Evolutionary conservation across 92 coral and sea anemone genomes (phyloP), one percentile per base, ranked within the genome.

Genomic region (Phenganax stokvisi): DNA sequence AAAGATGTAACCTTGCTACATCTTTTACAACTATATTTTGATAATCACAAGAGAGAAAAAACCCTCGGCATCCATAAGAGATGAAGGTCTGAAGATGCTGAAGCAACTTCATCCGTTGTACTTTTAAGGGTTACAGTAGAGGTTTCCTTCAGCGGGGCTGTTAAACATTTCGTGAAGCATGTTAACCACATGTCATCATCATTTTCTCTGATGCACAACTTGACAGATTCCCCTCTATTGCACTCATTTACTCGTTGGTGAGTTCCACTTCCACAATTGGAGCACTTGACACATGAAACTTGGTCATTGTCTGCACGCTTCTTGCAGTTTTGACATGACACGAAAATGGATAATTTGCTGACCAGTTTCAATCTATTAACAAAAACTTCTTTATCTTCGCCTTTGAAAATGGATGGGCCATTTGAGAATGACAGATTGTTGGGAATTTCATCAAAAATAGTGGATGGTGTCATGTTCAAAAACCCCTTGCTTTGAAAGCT

Each of bases 291-390:
- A 61, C 84, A 66, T 10, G 77, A 76, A 67, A 67, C 51, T 72
- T 80, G n/a, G n/a, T 68, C 68, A 57, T 85, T 86, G 54, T 72
- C 83, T 79, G 81, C 51, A 25, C 89, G 84, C 79, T 81, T 88
- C 56, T 88, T 85, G 74, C 88, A 87, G 53, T 67, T 30, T 64
- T 16, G 86, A 80, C 89, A 86, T 76, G 89, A 88, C 9, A 79
- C 59, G 75, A 77, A 86, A 55, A 86, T 75, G 63, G 56, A 31
- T 52, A 86, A 84, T 72, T 80, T 83, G 79, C 80, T 72, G 68
- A 89, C 80, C 20, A 89, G 52, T 84, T 89, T 86, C 66, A 89
- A 62, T 51, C 79, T 82, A 56, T 74, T 81, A 69, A 74, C 67
- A 47, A 52, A 72, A 0, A 88, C 76, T 80, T 88, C 83, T 12